A percentile compares a stretch with the other conserved stretches of the same genome.
Evolutionary conservation across 2,113 vertebrate species (phyloP).

Genomic region (Muntiacus muntjak): DNA sequence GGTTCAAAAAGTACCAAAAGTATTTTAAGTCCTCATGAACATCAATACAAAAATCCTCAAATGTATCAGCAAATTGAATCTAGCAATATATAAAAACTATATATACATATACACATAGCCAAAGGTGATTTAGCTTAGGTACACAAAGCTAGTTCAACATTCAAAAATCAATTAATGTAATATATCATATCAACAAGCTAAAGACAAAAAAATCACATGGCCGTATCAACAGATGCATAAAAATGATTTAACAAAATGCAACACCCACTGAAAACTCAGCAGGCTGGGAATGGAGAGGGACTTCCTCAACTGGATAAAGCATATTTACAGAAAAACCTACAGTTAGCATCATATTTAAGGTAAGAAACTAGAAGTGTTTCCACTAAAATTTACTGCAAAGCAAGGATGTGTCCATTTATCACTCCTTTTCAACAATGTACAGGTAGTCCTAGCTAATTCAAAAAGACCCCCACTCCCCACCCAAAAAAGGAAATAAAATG

Average conservation of each 20-base stretch:
- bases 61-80: neutral
- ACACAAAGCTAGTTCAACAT: neutral
- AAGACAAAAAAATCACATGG: neutral
- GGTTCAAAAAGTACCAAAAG: neutral
- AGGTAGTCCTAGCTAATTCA: neutral
- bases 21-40: neutral
- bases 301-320: neutral
- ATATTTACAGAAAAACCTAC: neutral
- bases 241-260: neutral
- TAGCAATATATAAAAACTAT: neutral
- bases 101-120: neutral
- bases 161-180: neutral
- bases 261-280: neutral
- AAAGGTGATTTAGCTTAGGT: neutral
- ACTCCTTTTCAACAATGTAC: neutral
- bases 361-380: neutral
- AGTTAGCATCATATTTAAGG: neutral
- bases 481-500: neutral
- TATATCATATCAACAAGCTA: neutral
- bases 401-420: neutral
- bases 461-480: neutral
- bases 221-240: neutral
- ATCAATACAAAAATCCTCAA: neutral
- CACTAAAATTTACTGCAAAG: neutral
- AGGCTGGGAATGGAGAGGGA: neutral